Percentiles rank a stretch among this genome's conserved stretches.
These are phyloP conservation scores for Drosophila kuntzei DNA, from an alignment of 2,888 invertebrate genomes.

Conservation along the genomic window DNA sequence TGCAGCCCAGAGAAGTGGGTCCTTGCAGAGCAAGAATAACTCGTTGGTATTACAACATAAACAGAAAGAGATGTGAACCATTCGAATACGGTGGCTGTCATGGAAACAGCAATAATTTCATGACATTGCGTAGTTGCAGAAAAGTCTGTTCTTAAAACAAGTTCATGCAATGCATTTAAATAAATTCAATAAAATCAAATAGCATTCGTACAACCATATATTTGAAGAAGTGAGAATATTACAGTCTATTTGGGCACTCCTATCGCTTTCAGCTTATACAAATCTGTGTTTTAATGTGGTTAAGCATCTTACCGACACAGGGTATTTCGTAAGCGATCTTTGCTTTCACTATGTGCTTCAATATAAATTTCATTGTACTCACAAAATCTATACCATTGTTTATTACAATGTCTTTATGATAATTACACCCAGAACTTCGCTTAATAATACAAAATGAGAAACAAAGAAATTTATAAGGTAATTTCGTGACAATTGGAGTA, in stretches of 20 bases:
- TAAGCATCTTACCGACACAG: background rate
- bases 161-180: background rate
- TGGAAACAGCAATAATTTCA: conserved; percentile 38
- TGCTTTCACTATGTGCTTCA: no score
- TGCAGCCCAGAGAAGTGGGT: conserved; percentile 1
- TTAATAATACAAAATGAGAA: background rate
- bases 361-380: background rate
- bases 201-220: background rate
- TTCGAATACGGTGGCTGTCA: conserved; percentile 38
- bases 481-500: no score
- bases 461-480: background rate
- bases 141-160: background rate
- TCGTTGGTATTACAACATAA: conserved; percentile 34
- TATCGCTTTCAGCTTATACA: no score
- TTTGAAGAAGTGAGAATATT: background rate
- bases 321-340: no score
- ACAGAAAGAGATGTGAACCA: conserved; percentile 6
- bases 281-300: no score
- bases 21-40: conserved; percentile 20
- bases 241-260: no score
- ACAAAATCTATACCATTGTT: background rate
- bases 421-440: background rate
- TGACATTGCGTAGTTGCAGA: background rate
- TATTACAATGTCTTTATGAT: background rate
- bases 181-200: conserved; percentile 2